These are phyloP conservation scores for Augochlora pura DNA, from an alignment of 1,140 invertebrate species.

Conservation along the genomic window DNA sequence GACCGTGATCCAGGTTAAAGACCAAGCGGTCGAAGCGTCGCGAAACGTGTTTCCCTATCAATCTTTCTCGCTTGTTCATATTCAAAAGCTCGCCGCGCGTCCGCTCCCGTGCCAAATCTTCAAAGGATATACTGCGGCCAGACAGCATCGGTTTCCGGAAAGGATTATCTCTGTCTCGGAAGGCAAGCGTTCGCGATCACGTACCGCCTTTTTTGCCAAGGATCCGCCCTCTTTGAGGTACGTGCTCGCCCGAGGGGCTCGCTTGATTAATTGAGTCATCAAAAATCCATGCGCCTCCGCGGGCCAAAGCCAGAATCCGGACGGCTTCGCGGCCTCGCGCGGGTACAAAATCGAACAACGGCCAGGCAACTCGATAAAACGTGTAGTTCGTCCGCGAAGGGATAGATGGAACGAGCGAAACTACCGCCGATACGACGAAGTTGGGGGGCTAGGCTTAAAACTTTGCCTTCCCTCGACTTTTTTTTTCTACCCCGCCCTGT, in stretches of 20 bases:
- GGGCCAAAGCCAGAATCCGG: no score
- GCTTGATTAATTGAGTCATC: not conserved
- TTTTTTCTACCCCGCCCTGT: not conserved
- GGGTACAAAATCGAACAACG: not conserved
- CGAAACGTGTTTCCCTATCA: not conserved
- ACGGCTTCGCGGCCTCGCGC: not conserved
- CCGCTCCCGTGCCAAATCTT: not conserved
- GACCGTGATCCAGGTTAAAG: no score
- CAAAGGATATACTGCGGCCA: not conserved
- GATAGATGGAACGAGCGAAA: not conserved
- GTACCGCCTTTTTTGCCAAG: not conserved
- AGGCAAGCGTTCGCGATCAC: not conserved
- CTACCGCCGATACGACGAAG: not conserved
- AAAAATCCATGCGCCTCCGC: not conserved
- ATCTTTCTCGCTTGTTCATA: not conserved
- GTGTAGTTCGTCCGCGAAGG: not conserved
- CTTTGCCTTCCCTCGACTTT: not conserved
- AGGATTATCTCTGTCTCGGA: not conserved
- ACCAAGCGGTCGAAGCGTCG: no score
- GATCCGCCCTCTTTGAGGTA: not conserved
- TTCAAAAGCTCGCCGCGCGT: not conserved
- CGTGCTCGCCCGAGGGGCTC: not conserved
- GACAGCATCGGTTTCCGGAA: not conserved
- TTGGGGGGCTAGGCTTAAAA: not conserved
- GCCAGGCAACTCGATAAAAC: not conserved